phyloP scores from a whole-genome alignment of 2,113 vertebrate species.

The Helogale parvula region DNA sequence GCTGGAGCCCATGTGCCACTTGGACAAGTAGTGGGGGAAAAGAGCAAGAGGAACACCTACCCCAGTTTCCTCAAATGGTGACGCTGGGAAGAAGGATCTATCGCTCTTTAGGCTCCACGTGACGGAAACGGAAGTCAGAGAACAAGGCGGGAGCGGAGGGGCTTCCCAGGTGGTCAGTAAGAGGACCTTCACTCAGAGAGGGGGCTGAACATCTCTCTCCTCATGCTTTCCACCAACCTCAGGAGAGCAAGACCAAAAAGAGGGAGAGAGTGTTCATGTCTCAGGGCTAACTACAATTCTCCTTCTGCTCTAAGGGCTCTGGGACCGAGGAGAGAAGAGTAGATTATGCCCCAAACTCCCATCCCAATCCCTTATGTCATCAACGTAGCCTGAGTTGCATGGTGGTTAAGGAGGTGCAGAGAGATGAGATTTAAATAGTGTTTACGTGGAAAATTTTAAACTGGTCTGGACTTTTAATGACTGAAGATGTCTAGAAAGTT shows the following conservation, averaged over 20 bases:
- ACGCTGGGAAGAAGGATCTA: not conserved
- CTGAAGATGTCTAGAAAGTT: not conserved
- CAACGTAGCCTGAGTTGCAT: not conserved
- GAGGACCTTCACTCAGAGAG: not conserved
- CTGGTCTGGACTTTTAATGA: not conserved
- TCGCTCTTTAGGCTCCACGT: rapidly evolving
- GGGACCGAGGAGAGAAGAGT: not conserved
- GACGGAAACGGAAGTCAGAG: not conserved
- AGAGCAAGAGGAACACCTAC: not conserved
- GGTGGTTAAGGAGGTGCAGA: not conserved
- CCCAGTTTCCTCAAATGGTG: not conserved
- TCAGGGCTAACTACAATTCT: not conserved
- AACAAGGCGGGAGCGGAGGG: too few relatives aligned
- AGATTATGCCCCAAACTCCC: not conserved
- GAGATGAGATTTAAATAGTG: not conserved
- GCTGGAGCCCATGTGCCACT: not conserved
- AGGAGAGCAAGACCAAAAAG: not conserved
- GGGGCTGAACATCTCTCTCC: too few relatives aligned
- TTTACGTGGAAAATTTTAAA: not conserved
- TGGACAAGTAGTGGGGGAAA: not conserved
- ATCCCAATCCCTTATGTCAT: not conserved
- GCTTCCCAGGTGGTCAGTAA: not conserved
- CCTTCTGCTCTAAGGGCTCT: not conserved
- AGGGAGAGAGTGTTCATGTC: too few relatives aligned
- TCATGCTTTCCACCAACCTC: not conserved